Evolutionary conservation across 2,797 vertebrate genomes (phyloP).

Genomic region (Cheirogaleus major): DNA sequence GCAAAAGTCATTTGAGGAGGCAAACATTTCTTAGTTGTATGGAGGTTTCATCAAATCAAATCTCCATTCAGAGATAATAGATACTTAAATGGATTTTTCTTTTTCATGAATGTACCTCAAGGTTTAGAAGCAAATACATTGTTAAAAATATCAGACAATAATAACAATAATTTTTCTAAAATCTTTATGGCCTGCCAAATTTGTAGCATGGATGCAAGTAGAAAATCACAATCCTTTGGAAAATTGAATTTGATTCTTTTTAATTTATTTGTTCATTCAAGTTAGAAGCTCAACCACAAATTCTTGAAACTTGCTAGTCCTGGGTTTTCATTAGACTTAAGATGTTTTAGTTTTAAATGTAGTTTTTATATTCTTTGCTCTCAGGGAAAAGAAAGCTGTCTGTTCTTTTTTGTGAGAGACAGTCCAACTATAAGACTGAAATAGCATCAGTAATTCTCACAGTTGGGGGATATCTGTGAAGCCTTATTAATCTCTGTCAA

Average conservation of each 20-base stretch:
- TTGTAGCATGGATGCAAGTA: slow-evolving; percentile 31
- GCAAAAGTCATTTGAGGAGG: slow-evolving; percentile 60
- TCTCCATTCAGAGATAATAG: slow-evolving; percentile 64
- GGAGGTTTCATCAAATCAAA: slow-evolving; percentile 60
- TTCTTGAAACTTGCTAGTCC: not conserved
- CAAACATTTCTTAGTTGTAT: slow-evolving; percentile 57
- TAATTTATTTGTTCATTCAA: slow-evolving; percentile 54
- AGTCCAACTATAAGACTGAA: slow-evolving; percentile 10
- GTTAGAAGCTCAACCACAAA: not conserved
- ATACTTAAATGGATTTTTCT: slow-evolving; percentile 64
- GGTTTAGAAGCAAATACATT: slow-evolving; percentile 67
- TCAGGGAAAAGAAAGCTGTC: not conserved
- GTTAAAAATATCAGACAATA: slow-evolving; percentile 54
- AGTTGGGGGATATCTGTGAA: not conserved
- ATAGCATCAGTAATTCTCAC: not conserved
- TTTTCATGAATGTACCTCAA: slow-evolving; percentile 39
- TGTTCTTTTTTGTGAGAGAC: not conserved
- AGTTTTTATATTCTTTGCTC: slow-evolving; percentile 48
- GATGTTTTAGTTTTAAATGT: slow-evolving; percentile 42
- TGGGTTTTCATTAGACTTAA: slow-evolving; percentile 33
- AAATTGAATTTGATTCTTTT: slow-evolving; percentile 54
- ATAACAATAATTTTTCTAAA: slow-evolving; percentile 55
- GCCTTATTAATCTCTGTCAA: slow-evolving; percentile 7
- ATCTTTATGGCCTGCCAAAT: slow-evolving; percentile 51
- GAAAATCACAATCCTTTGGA: slow-evolving; percentile 47